A percentile compares a stretch with the other conserved stretches of the same genome.
Evolutionary conservation across 2,888 invertebrate species (phyloP).

Genomic region (Sesia bembeciformis): DNA sequence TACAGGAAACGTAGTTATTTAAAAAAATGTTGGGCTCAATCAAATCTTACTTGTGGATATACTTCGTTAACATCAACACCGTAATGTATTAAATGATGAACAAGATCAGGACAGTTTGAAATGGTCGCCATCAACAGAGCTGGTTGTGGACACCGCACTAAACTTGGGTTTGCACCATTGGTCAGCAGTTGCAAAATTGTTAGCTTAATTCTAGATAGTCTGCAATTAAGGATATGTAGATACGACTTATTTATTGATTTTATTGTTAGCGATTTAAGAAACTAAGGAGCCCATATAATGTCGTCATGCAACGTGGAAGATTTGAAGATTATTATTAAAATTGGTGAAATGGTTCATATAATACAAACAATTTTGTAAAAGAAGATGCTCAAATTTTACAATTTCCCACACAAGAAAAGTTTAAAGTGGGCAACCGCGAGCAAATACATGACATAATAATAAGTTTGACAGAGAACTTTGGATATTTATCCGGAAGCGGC

Average conservation of each 20-base stretch:
- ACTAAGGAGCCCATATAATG: neutral
- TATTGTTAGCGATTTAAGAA: neutral
- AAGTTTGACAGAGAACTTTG: too few relatives aligned
- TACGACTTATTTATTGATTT: neutral
- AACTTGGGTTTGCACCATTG: conserved; percentile 44
- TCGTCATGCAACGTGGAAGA: too few relatives aligned
- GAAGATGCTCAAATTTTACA: too few relatives aligned
- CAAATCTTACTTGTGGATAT: conserved; percentile 27
- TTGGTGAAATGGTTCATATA: too few relatives aligned
- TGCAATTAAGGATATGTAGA: neutral
- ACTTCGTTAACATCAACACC: conserved; percentile 49
- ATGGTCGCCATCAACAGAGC: conserved; percentile 38
- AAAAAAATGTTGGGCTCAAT: too few relatives aligned
- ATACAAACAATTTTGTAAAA: too few relatives aligned
- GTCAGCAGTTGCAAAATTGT: conserved; percentile 38
- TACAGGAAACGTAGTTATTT: too few relatives aligned
- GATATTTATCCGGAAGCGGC: too few relatives aligned
- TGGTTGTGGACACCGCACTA: conserved; percentile 44
- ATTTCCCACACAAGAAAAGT: too few relatives aligned
- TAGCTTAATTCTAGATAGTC: conserved; percentile 31
- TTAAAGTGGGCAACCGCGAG: too few relatives aligned
- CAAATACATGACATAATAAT: too few relatives aligned
- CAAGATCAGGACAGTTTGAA: conserved; percentile 29
- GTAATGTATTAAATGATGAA: conserved; percentile 28
- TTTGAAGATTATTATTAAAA: too few relatives aligned